Evolutionary conservation across 2,888 invertebrate genomes (phyloP).

Genomic region (Scotopteryx bipunctaria): DNA sequence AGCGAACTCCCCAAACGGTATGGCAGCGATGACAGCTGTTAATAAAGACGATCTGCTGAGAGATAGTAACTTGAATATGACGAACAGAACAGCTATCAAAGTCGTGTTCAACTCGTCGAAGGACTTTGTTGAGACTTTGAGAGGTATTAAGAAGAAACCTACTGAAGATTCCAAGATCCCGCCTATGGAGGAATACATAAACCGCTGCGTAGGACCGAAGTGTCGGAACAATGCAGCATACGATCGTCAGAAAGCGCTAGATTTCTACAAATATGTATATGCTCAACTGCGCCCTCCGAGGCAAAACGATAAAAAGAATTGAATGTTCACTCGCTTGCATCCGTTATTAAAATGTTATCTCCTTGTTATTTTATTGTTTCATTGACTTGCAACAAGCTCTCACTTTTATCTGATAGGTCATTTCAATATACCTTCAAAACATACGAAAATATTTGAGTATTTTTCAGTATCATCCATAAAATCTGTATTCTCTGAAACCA

Average conservation of each 20-base stretch:
- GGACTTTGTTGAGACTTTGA: slow-evolving; percentile 73
- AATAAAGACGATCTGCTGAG: slow-evolving; percentile 67
- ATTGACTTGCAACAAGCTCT: slow-evolving; percentile 25
- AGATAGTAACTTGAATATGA: slow-evolving; percentile 68
- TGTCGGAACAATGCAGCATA: slow-evolving; percentile 67
- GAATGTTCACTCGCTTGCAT: slow-evolving; percentile 33
- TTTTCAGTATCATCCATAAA: no score
- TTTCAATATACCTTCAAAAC: background rate
- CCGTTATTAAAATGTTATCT: slow-evolving; percentile 38
- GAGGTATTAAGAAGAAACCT: slow-evolving; percentile 58
- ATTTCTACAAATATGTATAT: slow-evolving; percentile 79
- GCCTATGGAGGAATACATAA: slow-evolving; percentile 57
- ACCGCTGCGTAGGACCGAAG: slow-evolving; percentile 60
- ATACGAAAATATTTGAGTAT: no score
- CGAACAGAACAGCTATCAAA: slow-evolving; percentile 71
- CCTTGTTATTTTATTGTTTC: slow-evolving; percentile 32
- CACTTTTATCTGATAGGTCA: slow-evolving; percentile 3
- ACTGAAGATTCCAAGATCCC: slow-evolving; percentile 49
- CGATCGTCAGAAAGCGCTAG: slow-evolving; percentile 73
- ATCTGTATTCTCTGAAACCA: no score
- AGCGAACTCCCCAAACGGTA: slow-evolving; percentile 62
- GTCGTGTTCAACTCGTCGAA: slow-evolving; percentile 73
- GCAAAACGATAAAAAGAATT: slow-evolving; percentile 54
- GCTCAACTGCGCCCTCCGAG: slow-evolving; percentile 70
- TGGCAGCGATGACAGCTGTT: slow-evolving; percentile 67